Evolutionary conservation across 2,113 vertebrate species (phyloP), one percentile per base, ranked within the genome.

Genomic region (Sebastes schlegelii): DNA sequence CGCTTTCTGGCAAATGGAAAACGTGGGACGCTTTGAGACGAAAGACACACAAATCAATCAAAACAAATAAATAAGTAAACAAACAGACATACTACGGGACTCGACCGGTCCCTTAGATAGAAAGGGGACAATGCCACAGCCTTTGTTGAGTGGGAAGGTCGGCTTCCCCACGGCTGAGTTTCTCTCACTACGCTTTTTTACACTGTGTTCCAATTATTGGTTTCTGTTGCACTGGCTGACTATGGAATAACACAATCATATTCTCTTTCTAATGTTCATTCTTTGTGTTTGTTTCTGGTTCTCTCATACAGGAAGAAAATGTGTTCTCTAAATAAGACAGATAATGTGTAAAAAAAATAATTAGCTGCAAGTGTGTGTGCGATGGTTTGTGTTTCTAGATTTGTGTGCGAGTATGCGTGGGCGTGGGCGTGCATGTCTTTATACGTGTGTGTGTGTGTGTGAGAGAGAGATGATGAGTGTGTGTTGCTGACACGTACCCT

Each of bases 151-250:
- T 94, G 89, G 88, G 89, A 94, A 93, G 93, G 95, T 96, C 97
- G 94, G 96, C 96, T 97, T 96, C 93, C 91, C 92, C 93, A 93
- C 95, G 96, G 97, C 96, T 96, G 95, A 96, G 93, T 96, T 98
- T 98, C 97, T 97, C 97, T 97, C 97, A 96, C 96, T 96, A 96
- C 80, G 92, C 92, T 99, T 99, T 99, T 99, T 97, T 99, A 99
- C 97, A 97, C 97, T 98, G 97, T 98, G 97, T 98, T 97, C 97
- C 96, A 96, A 96, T 96, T 98, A 96, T 95, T 94, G 92, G 95
- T 96, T 96, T 95, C 94, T 96, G 96, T 98, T 97, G 96, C 97
- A 97, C 96, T 97, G 97, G 97, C 97, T 96, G 97, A 95, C 95
- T 96, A 96, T 95, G 95, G 96, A 96, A 96, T 95, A 96, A 97